Conservation (phyloP, 2,113 vertebrate genomes). For the Onychostruthus taczanowskii region DNA sequence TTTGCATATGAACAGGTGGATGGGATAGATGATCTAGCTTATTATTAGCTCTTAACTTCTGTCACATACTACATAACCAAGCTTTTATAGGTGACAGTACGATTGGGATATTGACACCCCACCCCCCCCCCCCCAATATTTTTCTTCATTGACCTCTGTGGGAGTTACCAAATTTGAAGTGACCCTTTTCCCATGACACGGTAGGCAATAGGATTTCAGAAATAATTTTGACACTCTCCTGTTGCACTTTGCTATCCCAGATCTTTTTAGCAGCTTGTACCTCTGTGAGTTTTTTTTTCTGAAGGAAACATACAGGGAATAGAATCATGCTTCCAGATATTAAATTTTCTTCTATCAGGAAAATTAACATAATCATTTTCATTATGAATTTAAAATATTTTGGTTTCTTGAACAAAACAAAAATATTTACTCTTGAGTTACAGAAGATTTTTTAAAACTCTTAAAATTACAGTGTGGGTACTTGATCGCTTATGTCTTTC, state of each 20-base stretch:
- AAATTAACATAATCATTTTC: background rate
- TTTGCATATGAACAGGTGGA: background rate
- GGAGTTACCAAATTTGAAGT: background rate
- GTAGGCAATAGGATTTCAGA: background rate
- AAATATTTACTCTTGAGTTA: background rate
- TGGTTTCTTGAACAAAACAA: background rate
- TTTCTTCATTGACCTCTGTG: background rate
- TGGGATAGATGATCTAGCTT: background rate
- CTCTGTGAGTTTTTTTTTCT: background rate
- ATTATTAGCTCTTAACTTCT: background rate
- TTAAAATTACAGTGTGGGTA: background rate
- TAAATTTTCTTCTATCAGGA: background rate
- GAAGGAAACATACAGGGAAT: background rate
- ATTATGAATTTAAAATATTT: background rate
- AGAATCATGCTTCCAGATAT: background rate
- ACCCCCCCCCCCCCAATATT: fast-evolving
- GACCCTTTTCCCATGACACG: background rate
- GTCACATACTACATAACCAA: background rate
- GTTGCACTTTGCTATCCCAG: background rate
- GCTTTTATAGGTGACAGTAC: background rate
- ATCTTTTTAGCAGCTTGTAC: background rate
- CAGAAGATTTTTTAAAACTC: background rate
- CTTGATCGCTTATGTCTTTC: background rate
- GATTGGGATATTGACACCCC: background rate
- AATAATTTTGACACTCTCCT: background rate